Evolutionary conservation across 2,113 vertebrate genomes (phyloP), one percentile per base, ranked within the genome.

Genomic region (Chamaetylas fuelleborni): DNA sequence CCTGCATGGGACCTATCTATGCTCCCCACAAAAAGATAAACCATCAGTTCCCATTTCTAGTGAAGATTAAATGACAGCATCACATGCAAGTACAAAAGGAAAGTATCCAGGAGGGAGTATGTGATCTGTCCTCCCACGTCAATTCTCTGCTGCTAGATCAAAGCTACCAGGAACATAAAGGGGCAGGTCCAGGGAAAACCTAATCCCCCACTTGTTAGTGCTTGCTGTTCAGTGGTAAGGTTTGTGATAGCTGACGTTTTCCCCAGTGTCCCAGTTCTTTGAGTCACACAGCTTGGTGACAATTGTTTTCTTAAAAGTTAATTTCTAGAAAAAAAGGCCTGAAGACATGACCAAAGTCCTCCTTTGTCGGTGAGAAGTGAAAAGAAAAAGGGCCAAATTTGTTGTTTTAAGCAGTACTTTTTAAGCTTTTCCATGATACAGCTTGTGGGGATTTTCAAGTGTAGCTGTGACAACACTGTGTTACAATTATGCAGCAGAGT

Each of bases 251-350:
- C 51, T 90, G 60, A 45, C 62, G 58, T 95, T 90, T 88, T 67
- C 56, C 54, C 76, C 24, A 60, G 31, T 56, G 91, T 19, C 60
- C 8, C 31, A 43, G 60, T 62, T 88, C 80, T 88, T 69, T 83
- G 69, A 88, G 62, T 80, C 62, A 58, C 60, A 50, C 42, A 54
- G 50, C 47, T 80, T 61, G 28, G 13, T 69, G 53, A 72, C 50
- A 80, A 80, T 61, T 76, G 45, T 86, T 92, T 95, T 90, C 54
- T 90, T 43, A 50, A 48, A 92, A 74, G 56, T 66, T 81, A 70
- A 80, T 78, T 69, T 93, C 86, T 62, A 58, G 60, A 31, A 65
- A 91, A 91, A 77, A 70, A 66, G 29, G 11, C 62, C 47, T 38
- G 64, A 51, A 70, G 29, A 78, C 0, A 1, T 86, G 82, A 83